Evolutionary conservation across 2,113 vertebrate species (phyloP).

Genomic region (Vombatus ursinus): DNA sequence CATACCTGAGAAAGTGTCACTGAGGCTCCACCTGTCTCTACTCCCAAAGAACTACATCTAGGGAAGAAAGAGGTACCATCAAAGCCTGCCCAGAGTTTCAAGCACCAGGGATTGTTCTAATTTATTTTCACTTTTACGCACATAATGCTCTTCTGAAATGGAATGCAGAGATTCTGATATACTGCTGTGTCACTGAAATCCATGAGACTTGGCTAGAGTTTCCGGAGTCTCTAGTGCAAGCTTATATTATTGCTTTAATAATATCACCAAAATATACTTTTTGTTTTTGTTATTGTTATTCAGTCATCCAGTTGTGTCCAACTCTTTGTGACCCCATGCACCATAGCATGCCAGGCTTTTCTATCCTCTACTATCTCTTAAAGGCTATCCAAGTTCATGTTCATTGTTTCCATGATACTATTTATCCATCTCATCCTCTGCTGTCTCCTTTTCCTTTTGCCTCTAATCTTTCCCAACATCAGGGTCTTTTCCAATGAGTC

Average conservation of each 20-base stretch:
- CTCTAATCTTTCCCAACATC: no score
- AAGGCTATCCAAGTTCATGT: no score
- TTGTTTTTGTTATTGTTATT: no score
- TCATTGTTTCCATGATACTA: no score
- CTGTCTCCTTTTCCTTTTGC: no score
- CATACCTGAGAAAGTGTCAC: not conserved
- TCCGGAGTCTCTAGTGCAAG: constrained; percentile 17
- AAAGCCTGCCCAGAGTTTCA: not conserved
- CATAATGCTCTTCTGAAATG: not conserved
- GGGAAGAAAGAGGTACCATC: not conserved
- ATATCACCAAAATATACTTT: constrained; percentile 46
- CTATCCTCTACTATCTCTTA: no score
- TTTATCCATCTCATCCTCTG: no score
- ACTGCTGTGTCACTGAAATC: constrained; percentile 28
- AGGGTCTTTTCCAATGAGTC: no score
- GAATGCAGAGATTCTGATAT: constrained; percentile 18
- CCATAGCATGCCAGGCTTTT: no score
- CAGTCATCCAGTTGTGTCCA: no score
- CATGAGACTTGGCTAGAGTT: not conserved
- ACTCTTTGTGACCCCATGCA: no score
- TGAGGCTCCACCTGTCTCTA: not conserved
- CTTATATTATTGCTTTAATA: constrained; percentile 55
- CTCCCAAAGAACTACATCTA: not conserved
- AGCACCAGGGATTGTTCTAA: not conserved
- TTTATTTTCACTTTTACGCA: not conserved